Evolutionary conservation across 2,113 vertebrate species (phyloP).

Genomic region (Esox niger): DNA sequence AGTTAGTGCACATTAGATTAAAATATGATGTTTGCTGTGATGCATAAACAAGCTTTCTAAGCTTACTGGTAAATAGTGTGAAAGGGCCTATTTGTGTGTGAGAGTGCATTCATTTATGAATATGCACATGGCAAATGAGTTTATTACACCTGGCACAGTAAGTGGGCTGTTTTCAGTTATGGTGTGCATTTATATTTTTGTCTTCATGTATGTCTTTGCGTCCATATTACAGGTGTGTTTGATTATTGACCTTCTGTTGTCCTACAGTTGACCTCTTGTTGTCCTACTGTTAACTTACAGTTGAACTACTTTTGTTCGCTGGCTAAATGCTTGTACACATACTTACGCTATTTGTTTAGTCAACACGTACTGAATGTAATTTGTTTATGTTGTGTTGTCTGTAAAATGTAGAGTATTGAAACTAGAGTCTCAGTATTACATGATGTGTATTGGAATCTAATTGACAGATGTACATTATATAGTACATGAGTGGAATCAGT

Average conservation of each 20-base stretch:
- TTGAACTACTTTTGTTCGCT: slow-evolving; percentile 31
- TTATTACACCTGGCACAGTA: slow-evolving; percentile 51
- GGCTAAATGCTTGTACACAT: not conserved
- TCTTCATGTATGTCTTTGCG: not conserved
- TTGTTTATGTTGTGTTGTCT: no score
- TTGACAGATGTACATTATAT: no score
- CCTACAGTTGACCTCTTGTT: no score
- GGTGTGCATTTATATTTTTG: not conserved
- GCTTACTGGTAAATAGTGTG: slow-evolving; percentile 50
- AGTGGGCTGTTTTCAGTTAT: not conserved
- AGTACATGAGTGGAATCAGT: no score
- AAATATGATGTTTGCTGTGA: slow-evolving; percentile 46
- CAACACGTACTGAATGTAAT: no score
- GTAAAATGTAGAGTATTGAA: no score
- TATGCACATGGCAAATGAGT: slow-evolving; percentile 54
- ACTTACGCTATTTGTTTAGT: no score
- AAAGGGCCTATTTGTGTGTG: slow-evolving; percentile 38
- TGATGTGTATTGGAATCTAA: no score
- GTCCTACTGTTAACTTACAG: no score
- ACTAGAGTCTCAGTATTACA: no score
- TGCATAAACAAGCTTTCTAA: slow-evolving; percentile 63
- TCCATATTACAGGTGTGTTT: slow-evolving; percentile 11
- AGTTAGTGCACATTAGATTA: slow-evolving; percentile 56
- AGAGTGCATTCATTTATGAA: slow-evolving; percentile 49
- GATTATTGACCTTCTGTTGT: no score